A percentile compares a stretch with the other conserved stretches of the same genome.
These are phyloP conservation scores for Sapayoa aenigma DNA, from an alignment of 2,113 vertebrate genomes.

Conservation along the genomic window DNA sequence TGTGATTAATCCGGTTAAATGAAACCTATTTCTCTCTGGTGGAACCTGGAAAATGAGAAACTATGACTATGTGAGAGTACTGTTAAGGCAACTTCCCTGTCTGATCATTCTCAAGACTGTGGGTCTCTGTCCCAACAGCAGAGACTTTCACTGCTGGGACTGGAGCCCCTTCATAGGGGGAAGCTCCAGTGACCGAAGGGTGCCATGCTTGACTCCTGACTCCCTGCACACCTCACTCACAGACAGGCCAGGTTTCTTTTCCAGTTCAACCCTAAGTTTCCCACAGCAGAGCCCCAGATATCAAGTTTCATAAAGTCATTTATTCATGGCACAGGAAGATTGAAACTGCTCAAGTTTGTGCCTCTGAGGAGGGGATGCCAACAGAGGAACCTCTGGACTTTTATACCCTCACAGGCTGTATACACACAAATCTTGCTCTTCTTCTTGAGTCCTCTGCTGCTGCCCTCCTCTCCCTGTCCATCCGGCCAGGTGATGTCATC, in stretches of 20 bases:
- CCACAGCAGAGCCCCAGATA: neutral
- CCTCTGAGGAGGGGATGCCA: neutral
- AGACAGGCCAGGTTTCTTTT: neutral
- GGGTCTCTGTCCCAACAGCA: neutral
- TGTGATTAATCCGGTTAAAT: neutral
- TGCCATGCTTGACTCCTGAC: too few species aligned
- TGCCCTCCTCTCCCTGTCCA: accelerated
- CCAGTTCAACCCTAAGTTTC: accelerated
- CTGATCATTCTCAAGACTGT: neutral
- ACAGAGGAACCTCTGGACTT: neutral
- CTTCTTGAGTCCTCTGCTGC: accelerated
- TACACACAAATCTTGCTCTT: accelerated
- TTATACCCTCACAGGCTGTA: neutral
- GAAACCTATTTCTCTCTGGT: neutral
- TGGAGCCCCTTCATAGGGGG: neutral
- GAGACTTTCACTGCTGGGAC: neutral
- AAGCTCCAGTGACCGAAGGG: neutral
- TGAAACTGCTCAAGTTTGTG: neutral
- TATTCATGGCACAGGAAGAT: accelerated
- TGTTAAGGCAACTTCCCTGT: neutral
- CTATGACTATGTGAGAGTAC: accelerated
- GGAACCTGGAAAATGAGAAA: neutral
- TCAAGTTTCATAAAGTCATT: neutral
- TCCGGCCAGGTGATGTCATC: accelerated
- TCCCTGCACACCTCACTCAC: neutral